phyloP scores from a whole-genome alignment of 2,113 vertebrate species.

The Plecturocebus donacophilus region DNA sequence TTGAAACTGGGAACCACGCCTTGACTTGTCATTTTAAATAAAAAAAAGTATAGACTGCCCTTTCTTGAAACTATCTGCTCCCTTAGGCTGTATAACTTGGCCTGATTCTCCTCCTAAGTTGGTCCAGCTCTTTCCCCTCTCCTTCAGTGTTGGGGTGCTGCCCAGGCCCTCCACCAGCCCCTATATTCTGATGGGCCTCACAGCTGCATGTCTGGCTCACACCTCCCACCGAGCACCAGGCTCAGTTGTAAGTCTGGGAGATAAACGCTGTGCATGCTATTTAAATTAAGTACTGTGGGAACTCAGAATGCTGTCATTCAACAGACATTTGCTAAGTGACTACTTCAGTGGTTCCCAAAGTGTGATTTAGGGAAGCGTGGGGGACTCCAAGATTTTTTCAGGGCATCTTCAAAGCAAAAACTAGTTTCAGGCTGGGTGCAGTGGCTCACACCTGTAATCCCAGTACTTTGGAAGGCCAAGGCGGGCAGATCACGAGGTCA shows the following conservation, averaged over 20 bases:
- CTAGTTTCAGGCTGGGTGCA: too few species aligned
- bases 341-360: neutral
- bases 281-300: neutral
- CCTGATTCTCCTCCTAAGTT: neutral
- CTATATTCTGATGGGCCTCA: neutral
- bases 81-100: neutral
- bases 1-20: neutral
- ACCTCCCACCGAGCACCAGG: neutral
- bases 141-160: neutral
- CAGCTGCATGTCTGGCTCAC: neutral
- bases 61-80: neutral
- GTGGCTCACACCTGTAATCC: too few species aligned
- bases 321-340: neutral
- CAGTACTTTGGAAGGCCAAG: too few species aligned
- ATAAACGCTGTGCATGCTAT: fast-evolving
- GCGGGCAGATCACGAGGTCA: too few species aligned
- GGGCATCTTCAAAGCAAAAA: neutral
- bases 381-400: neutral
- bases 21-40: neutral
- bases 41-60: neutral
- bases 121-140: neutral
- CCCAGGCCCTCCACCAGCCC: neutral
- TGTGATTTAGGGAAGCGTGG: too few species aligned
- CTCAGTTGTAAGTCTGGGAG: neutral
- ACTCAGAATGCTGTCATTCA: neutral